Base-by-base conservation (phyloP, 2,797 vertebrate species). In the Macropodus opercularis region DNA sequence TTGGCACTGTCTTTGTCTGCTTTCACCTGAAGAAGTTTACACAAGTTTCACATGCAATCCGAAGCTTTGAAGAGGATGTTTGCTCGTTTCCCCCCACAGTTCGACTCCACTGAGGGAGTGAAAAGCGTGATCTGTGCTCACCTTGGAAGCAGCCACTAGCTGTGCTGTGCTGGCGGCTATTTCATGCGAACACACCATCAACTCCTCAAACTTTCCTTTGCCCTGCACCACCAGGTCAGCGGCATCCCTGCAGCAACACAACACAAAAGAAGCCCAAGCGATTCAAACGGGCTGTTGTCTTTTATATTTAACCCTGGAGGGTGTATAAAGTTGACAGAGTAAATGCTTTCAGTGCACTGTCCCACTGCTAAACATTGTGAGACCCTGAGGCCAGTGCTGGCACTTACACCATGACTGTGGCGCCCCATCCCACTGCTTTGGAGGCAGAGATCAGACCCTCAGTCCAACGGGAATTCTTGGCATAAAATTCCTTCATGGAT, bases 401-500 rank as follows among this genome's bases (percentile, higher is more conserved):
- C 38, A 87, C 93, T 86, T 94, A 99, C 98, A 99, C 96, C 95
- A 99, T 92, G 79, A 99, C 86, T 0, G 96, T 99, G 44, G 98
- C 98, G 10, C 96, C 96, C 96, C 96, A 98, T 75, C 97, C 97
- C 21, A 99, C 97, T 0, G 97, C 97, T 90, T 99, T 99, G 40
- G 97, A 96, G 51, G 97, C 97, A 0, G 97, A 99, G 86, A 99
- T 98, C 56, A 99, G 93, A 35, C 97, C 97, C 85, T 99, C 97
- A 0, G 97, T 99, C 97, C 97, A 99, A 56, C 96, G 93, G 21
- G 97, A 99, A 85, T 99, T 99, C 92, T 94, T 97, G 79, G 91
- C 97, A 6, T 99, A 99, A 78, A 99, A 99, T 83, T 99, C 97
- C 89, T 97, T 98, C 74, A 92, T 94, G 32, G 97, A 95, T 0